These are phyloP conservation scores for Chamaea fasciata DNA, from an alignment of 2,113 vertebrate species.

Conservation along the genomic window DNA sequence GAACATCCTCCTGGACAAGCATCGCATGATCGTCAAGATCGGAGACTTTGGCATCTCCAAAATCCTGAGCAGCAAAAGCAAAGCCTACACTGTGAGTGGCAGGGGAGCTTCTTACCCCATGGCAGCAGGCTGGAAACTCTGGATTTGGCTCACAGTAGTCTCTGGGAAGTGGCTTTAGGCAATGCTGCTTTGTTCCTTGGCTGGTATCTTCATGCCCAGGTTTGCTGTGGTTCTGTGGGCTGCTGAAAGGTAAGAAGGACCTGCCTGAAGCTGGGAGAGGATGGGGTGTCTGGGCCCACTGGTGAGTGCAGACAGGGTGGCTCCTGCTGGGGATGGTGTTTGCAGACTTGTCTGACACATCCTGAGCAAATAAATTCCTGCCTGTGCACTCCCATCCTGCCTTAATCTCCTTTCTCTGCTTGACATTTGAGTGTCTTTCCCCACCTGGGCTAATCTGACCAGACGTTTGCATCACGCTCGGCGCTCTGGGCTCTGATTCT, in stretches of 20 bases:
- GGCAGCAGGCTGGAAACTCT: not conserved
- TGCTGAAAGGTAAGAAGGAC: not conserved
- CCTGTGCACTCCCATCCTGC: not conserved
- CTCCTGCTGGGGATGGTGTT: not conserved
- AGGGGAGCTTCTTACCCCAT: not conserved
- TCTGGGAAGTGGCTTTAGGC: not conserved
- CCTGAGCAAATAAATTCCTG: not conserved
- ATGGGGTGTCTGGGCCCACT: not conserved
- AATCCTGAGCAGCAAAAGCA: conserved; percentile 98
- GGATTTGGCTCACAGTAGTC: not conserved
- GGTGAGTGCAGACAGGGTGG: not conserved
- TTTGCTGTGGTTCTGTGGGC: not conserved
- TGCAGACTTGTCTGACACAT: not conserved
- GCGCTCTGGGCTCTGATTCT: not conserved
- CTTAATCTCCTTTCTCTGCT: conserved; percentile 15
- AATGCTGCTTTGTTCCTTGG: not conserved
- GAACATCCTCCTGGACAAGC: conserved; percentile 97
- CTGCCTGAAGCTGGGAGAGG: not conserved
- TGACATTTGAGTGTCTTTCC: not conserved
- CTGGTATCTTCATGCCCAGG: not conserved
- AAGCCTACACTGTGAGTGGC: conserved; percentile 89
- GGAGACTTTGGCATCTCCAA: conserved; percentile 99
- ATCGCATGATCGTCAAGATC: conserved; percentile 95
- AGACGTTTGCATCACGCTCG: not conserved
- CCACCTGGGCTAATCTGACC: not conserved